Conservation (phyloP, 2,113 vertebrate species). For the Ovibos moschatus region DNA sequence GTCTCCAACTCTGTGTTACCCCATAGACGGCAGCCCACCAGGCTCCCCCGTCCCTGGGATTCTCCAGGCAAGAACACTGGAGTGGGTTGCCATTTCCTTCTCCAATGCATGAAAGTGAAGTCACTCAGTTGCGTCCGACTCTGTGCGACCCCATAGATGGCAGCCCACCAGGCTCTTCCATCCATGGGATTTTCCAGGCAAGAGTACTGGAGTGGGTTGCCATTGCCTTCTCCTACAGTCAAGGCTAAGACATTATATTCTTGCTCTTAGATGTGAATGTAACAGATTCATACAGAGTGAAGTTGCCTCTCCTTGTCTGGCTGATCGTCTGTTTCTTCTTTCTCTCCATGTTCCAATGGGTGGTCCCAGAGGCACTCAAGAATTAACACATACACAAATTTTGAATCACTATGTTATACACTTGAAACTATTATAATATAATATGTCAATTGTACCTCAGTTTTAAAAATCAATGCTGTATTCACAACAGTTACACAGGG, state of each 20-base stretch:
- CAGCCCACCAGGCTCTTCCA: neutral
- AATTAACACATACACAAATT: neutral
- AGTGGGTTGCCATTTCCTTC: neutral
- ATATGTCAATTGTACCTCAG: neutral
- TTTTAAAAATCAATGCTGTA: neutral
- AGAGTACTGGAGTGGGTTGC: neutral
- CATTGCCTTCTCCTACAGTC: neutral
- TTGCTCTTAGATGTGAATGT: neutral
- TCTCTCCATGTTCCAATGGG: neutral
- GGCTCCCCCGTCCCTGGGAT: neutral
- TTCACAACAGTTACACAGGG: neutral
- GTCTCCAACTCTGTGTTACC: accelerated
- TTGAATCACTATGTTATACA: neutral
- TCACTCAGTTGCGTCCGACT: accelerated
- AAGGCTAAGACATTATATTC: neutral
- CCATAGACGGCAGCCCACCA: neutral
- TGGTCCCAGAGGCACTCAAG: neutral
- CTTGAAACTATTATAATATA: neutral
- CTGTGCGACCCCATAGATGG: neutral
- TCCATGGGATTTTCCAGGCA: neutral
- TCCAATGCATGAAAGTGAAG: neutral
- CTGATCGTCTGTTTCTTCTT: neutral
- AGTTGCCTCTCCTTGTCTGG: neutral
- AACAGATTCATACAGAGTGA: neutral
- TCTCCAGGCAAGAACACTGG: neutral